These are phyloP conservation scores for Glareola pratincola DNA, from an alignment of 2,113 vertebrate genomes.

Conservation along the genomic window DNA sequence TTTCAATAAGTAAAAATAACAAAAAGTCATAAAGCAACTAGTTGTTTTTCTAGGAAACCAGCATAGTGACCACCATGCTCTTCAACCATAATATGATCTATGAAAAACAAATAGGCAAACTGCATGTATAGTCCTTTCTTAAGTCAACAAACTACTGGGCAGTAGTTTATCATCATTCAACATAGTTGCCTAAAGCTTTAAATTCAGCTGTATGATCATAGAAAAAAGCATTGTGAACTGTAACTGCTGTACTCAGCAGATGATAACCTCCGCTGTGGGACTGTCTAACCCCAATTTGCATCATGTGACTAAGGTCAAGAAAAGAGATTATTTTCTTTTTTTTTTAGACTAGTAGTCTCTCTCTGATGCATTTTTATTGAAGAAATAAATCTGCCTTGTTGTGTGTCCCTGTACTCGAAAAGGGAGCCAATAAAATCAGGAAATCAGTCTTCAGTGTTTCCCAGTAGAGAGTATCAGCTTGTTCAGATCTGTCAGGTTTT, in stretches of 20 bases:
- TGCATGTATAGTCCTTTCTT: not conserved
- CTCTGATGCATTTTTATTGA: not conserved
- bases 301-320: not conserved
- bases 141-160: not conserved
- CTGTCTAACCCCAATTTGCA: not conserved
- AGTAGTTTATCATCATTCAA: not conserved
- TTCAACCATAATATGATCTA: not conserved
- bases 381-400: not conserved
- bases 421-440: not conserved
- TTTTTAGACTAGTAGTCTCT: not conserved
- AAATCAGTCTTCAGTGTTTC: not conserved
- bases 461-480: not conserved
- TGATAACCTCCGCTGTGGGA: not conserved
- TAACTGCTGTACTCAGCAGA: not conserved
- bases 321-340: not conserved
- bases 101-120: not conserved
- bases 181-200: not conserved
- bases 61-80: not conserved
- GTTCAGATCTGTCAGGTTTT: not conserved
- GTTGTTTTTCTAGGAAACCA: not conserved
- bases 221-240: not conserved
- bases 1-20: not conserved
- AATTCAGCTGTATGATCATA: not conserved
- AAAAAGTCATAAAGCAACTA: not conserved
- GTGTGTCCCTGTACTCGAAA: not conserved